These are phyloP conservation scores for Hydropsyche tenuis DNA, from an alignment of 1,140 invertebrate genomes.

Conservation along the genomic window DNA sequence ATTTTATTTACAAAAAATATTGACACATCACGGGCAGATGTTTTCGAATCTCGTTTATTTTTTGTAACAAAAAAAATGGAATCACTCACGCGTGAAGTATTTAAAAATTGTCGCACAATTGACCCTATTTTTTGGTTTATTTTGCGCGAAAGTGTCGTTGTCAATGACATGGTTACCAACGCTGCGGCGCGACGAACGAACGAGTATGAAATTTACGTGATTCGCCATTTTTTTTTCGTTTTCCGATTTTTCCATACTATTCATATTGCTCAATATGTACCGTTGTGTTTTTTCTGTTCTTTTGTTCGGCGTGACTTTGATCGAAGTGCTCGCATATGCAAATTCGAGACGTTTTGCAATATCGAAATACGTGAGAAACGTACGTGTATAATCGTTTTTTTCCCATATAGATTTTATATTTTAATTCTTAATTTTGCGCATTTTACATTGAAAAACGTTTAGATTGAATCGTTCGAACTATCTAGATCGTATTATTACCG, in stretches of 20 bases:
- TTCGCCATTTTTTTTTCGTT: background rate
- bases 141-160: conserved; percentile 22
- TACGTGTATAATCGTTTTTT: too few relatives aligned
- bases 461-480: too few relatives aligned
- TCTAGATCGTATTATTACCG: background rate
- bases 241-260: background rate
- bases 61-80: background rate
- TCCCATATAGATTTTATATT: too few relatives aligned
- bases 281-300: background rate
- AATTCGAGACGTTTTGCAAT: too few relatives aligned
- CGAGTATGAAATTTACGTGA: conserved; percentile 14
- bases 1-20: too few relatives aligned
- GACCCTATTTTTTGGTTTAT: conserved; percentile 24
- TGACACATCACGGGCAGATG: background rate
- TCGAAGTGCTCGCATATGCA: too few relatives aligned
- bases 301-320: background rate
- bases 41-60: too few relatives aligned
- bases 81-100: conserved; percentile 3
- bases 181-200: conserved; percentile 25
- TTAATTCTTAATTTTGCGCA: too few relatives aligned
- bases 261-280: background rate
- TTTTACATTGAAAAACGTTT: too few relatives aligned
- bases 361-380: too few relatives aligned
- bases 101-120: conserved; percentile 19
- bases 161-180: conserved; percentile 38